A percentile compares a stretch with the other conserved stretches of the same genome.
These are phyloP conservation scores for Pyrocoelia pectoralis DNA, from an alignment of 2,888 invertebrate species.

Conservation along the genomic window DNA sequence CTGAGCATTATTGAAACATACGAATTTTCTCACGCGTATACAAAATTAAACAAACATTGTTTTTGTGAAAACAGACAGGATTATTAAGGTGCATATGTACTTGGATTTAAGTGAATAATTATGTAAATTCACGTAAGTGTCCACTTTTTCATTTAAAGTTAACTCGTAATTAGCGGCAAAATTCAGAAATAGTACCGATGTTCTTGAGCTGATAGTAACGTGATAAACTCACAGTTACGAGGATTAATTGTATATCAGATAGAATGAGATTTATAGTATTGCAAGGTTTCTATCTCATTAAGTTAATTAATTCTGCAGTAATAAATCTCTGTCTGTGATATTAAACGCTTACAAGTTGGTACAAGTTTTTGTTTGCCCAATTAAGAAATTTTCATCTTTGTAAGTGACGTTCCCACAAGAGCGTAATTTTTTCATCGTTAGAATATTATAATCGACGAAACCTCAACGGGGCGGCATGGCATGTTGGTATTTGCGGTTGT, in stretches of 20 bases:
- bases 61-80: not conserved
- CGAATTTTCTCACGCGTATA: constrained; percentile 13
- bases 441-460: too few species aligned
- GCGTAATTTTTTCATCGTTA: too few species aligned
- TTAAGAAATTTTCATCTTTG: too few species aligned
- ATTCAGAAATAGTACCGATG: not conserved
- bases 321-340: not conserved
- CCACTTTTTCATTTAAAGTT: too few species aligned
- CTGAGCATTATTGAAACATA: constrained; percentile 2
- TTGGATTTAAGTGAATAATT: constrained; percentile 10
- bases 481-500: too few species aligned
- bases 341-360: not conserved
- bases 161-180: too few species aligned
- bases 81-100: not conserved
- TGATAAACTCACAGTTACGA: not conserved
- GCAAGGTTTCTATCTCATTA: not conserved
- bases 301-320: constrained; percentile 1
- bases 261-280: not conserved
- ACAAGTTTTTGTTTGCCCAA: too few species aligned
- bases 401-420: too few species aligned
- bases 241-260: not conserved
- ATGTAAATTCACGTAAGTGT: not conserved
- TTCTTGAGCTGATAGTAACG: not conserved
- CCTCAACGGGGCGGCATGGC: too few species aligned
- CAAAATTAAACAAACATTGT: not conserved